Conservation (phyloP, 2,888 invertebrate species). For the Criorhina ranunculi region DNA sequence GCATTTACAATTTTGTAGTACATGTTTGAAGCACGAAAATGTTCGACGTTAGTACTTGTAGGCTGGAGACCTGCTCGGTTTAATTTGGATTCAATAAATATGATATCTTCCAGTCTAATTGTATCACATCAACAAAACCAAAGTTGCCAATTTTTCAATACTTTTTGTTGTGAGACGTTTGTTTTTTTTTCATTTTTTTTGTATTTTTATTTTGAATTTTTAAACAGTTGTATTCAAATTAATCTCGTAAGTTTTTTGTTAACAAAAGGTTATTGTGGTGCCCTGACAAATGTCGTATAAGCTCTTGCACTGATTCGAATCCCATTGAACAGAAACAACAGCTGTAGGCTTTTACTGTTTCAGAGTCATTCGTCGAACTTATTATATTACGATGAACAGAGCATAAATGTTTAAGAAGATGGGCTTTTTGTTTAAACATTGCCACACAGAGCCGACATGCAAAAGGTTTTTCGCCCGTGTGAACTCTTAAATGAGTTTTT, state of each 20-base stretch:
- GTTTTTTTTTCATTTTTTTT: slow-evolving; percentile 45
- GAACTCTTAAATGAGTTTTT: slow-evolving; percentile 94
- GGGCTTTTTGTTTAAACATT: slow-evolving; percentile 96
- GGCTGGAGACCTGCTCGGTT: slow-evolving; percentile 59
- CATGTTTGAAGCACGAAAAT: slow-evolving; percentile 55
- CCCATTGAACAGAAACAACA: slow-evolving; percentile 95
- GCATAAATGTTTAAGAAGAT: slow-evolving; percentile 93
- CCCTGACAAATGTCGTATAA: slow-evolving; percentile 94
- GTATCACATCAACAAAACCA: slow-evolving; percentile 73
- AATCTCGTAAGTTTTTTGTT: slow-evolving; percentile 94
- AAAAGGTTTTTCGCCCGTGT: slow-evolving; percentile 95
- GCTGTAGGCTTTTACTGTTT: slow-evolving; percentile 91
- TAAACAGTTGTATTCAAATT: slow-evolving; percentile 65
- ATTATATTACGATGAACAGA: slow-evolving; percentile 95
- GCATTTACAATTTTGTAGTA: slow-evolving; percentile 66
- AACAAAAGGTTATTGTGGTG: slow-evolving; percentile 94
- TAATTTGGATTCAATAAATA: slow-evolving; percentile 70
- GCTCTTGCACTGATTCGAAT: slow-evolving; percentile 93
- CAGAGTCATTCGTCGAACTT: slow-evolving; percentile 88
- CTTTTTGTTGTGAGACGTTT: slow-evolving; percentile 56
- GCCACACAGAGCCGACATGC: slow-evolving; percentile 95
- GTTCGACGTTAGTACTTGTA: slow-evolving; percentile 57
- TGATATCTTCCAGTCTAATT: slow-evolving; percentile 66
- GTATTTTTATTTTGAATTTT: no score
- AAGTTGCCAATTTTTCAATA: slow-evolving; percentile 73